Base-by-base conservation (phyloP, 1,140 invertebrate genomes). In the Lamellibrachia luymesi region DNA sequence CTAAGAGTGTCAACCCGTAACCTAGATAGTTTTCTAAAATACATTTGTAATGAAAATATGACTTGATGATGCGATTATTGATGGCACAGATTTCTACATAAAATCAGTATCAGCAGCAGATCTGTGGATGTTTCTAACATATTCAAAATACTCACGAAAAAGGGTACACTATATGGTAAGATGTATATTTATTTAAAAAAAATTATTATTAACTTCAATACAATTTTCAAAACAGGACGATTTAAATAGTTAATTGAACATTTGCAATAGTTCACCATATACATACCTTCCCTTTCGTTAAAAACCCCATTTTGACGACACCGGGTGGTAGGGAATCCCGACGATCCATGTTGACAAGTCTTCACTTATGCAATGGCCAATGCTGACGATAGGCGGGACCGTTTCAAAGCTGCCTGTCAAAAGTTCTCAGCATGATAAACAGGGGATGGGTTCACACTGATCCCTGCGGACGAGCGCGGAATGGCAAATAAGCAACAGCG, bases 381-480 rank as follows among this genome's bases (percentile, higher is more conserved):
- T 80, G 64, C 64, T 80, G 64, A 80, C 25, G 64, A 80, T 22
- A 80, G 13, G 17, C 64, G 64, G 64, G 64, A 22, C 64, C 25
- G 64, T 22, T 80, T 80, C 64, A 80, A 80, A 80, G 64, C 64
- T 80, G 64, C 64, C 64, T 80, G 64, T 80, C 64, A 80, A 80
- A 80, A 80, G 64, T 80, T 80, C 64, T 80, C 64, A 80, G 64
- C 64, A 80, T 80, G 64, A 22, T 80, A 80, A 80, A 80, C 64
- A 2, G 17, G 64, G 13, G 13, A 80, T 80, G 64, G 0, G 64
- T 80, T 80, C 64, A 80, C 64, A 80, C 64, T 80, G 64, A 22
- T 80, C 64, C 17, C 64, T 22, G 25, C 64, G 64, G 64, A 22
- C 64, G 64, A 80, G 25, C 64, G 64, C 64, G 8, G 64, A 10